Evolutionary conservation across 2,888 invertebrate genomes (phyloP).

Genomic region (Mylabris sibirica): DNA sequence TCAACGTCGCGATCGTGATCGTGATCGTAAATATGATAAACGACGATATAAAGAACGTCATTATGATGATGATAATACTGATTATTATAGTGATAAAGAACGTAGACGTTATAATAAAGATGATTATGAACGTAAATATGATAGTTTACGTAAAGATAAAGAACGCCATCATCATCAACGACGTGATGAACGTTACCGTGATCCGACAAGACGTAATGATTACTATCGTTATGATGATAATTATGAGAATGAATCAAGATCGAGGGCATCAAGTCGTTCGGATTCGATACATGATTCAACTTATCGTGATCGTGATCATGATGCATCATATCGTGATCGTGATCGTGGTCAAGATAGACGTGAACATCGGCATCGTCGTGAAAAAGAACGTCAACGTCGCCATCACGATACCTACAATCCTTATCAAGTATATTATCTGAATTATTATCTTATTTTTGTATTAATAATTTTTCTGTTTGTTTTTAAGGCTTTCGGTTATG

Average conservation of each 20-base stretch:
- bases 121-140: conserved; percentile 57
- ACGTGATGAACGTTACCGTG: conserved; percentile 48
- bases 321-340: conserved; percentile 49
- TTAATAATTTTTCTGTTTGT: conserved; percentile 9
- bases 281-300: conserved; percentile 59
- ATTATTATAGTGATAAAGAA: conserved; percentile 74
- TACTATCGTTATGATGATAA: conserved; percentile 58
- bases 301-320: conserved; percentile 46
- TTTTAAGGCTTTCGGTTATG: conserved; percentile 60
- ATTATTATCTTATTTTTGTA: neutral
- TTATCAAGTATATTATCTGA: conserved; percentile 38
- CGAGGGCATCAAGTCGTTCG: conserved; percentile 59
- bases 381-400: conserved; percentile 52
- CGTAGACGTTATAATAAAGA: conserved; percentile 60
- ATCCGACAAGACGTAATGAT: conserved; percentile 48
- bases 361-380: conserved; percentile 38
- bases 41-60: conserved; percentile 62
- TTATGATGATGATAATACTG: conserved; percentile 72
- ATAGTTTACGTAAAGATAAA: conserved; percentile 57
- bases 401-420: conserved; percentile 55
- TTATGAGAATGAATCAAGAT: conserved; percentile 53
- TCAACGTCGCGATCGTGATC: conserved; percentile 13
- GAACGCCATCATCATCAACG: conserved; percentile 54
- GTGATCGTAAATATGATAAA: conserved; percentile 51
- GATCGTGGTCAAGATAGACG: conserved; percentile 47